Evolutionary conservation across 2,888 invertebrate species (phyloP).

Genomic region (Psylliodes chrysocephalus): DNA sequence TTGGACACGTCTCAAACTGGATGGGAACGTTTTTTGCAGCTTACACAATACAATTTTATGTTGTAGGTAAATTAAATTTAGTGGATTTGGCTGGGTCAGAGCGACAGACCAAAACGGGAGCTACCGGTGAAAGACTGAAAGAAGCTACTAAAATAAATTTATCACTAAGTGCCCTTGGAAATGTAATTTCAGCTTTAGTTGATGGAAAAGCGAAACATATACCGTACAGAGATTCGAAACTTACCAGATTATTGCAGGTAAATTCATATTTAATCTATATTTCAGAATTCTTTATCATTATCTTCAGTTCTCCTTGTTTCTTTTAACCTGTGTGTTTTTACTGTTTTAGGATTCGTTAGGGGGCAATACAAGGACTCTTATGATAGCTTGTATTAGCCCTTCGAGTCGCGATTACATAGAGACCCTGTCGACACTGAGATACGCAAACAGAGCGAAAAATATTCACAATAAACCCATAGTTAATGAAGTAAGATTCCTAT

Average conservation of each 20-base stretch:
- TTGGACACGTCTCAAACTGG: too few relatives aligned
- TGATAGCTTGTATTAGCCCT: slow-evolving; percentile 88
- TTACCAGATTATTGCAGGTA: slow-evolving; percentile 80
- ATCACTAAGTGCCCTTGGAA: slow-evolving; percentile 86
- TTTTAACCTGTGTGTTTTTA: too few relatives aligned
- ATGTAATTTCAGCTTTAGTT: slow-evolving; percentile 88
- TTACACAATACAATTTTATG: too few relatives aligned
- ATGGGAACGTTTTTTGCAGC: too few relatives aligned
- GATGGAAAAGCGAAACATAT: slow-evolving; percentile 84
- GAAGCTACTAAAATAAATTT: slow-evolving; percentile 92
- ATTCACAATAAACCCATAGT: slow-evolving; percentile 86
- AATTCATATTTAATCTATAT: too few relatives aligned
- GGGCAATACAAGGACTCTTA: slow-evolving; percentile 88
- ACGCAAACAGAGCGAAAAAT: slow-evolving; percentile 87
- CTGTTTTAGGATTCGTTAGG: slow-evolving; percentile 76
- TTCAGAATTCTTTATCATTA: too few relatives aligned
- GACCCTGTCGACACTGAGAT: slow-evolving; percentile 82
- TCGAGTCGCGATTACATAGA: slow-evolving; percentile 86
- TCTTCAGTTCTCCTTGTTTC: too few relatives aligned
- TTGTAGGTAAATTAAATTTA: slow-evolving; percentile 79
- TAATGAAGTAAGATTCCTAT: slow-evolving; percentile 70
- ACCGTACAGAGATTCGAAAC: slow-evolving; percentile 86
- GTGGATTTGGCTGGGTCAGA: slow-evolving; percentile 93
- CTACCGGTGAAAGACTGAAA: slow-evolving; percentile 84
- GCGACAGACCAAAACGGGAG: slow-evolving; percentile 84